These are phyloP conservation scores for Drosophila paracracens DNA, from an alignment of 2,888 invertebrate genomes.

Conservation along the genomic window DNA sequence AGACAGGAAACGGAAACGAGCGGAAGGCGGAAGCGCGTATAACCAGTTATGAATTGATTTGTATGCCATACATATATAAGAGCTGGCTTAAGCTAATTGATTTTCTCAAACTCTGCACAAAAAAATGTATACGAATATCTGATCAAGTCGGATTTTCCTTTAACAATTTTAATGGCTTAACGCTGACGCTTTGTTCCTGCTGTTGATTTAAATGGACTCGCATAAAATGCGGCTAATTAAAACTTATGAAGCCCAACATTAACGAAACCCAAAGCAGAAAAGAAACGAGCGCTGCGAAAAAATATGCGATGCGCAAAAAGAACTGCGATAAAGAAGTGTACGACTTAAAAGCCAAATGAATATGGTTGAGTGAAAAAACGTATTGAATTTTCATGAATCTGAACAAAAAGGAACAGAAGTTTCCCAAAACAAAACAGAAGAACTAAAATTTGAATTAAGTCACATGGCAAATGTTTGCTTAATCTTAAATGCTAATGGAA, in stretches of 20 bases:
- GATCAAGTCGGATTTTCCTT: slow-evolving; percentile 24
- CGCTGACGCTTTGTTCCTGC: slow-evolving; percentile 2
- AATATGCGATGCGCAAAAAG: slow-evolving; percentile 25
- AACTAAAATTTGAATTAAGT: slow-evolving; percentile 4
- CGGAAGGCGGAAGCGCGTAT: slow-evolving; percentile 52
- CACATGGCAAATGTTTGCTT: slow-evolving; percentile 16
- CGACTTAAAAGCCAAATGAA: slow-evolving; percentile 50
- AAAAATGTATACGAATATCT: slow-evolving; percentile 2
- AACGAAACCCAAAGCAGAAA: slow-evolving; percentile 15
- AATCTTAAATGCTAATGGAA: background rate
- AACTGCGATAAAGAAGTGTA: slow-evolving; percentile 22
- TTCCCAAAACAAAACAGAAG: slow-evolving; percentile 13
- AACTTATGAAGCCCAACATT: slow-evolving; percentile 61
- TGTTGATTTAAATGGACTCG: slow-evolving; percentile 62
- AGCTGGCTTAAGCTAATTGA: slow-evolving; percentile 62
- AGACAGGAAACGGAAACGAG: slow-evolving; percentile 62
- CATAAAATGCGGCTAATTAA: slow-evolving; percentile 79
- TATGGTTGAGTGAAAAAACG: slow-evolving; percentile 50
- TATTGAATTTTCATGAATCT: slow-evolving; percentile 75
- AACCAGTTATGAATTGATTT: slow-evolving; percentile 57
- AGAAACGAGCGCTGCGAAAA: slow-evolving; percentile 12
- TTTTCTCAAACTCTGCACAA: slow-evolving; percentile 59
- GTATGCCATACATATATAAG: slow-evolving; percentile 24
- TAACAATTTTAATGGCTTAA: slow-evolving; percentile 28
- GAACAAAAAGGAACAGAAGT: slow-evolving; percentile 26